Conservation (phyloP, 1,140 invertebrate genomes). For the Eciton burchellii region DNA sequence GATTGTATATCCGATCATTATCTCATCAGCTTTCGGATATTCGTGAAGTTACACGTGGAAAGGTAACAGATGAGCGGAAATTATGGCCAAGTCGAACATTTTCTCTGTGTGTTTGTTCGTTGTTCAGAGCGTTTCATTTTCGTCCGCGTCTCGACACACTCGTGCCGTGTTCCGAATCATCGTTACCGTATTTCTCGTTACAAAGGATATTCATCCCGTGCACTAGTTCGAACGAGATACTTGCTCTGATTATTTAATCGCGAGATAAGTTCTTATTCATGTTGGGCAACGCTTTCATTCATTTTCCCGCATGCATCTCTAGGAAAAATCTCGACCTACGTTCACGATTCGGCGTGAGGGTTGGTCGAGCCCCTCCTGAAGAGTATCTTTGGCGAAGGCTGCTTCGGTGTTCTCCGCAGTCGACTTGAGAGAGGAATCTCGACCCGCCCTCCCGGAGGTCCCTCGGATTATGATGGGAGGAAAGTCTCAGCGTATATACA, state of each 20-base stretch:
- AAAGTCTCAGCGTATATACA: conserved; percentile 67
- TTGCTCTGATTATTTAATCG: conserved; percentile 35
- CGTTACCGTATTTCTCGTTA: background rate
- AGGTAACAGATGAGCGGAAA: background rate
- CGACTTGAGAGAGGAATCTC: conserved; percentile 6
- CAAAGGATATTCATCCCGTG: conserved; percentile 24
- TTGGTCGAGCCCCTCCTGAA: conserved; percentile 46
- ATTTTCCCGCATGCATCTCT: conserved; percentile 26
- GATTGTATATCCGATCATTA: background rate
- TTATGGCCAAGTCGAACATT: background rate
- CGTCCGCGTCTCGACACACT: background rate
- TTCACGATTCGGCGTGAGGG: conserved; percentile 53
- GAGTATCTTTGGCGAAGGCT: conserved; percentile 43
- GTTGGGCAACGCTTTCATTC: conserved; percentile 31
- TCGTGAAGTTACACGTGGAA: too few species aligned
- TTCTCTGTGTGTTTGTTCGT: too few species aligned
- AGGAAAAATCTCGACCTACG: conserved; percentile 71
- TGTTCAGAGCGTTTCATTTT: too few species aligned
- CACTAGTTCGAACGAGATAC: conserved; percentile 31
- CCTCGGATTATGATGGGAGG: conserved; percentile 40
- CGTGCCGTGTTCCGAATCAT: background rate
- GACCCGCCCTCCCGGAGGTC: conserved; percentile 1
- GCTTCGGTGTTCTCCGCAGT: background rate
- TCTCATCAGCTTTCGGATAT: too few species aligned
- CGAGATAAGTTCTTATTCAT: conserved; percentile 20